Evolutionary conservation across 2,113 vertebrate species (phyloP).

Genomic region (Tamias sibiricus): DNA sequence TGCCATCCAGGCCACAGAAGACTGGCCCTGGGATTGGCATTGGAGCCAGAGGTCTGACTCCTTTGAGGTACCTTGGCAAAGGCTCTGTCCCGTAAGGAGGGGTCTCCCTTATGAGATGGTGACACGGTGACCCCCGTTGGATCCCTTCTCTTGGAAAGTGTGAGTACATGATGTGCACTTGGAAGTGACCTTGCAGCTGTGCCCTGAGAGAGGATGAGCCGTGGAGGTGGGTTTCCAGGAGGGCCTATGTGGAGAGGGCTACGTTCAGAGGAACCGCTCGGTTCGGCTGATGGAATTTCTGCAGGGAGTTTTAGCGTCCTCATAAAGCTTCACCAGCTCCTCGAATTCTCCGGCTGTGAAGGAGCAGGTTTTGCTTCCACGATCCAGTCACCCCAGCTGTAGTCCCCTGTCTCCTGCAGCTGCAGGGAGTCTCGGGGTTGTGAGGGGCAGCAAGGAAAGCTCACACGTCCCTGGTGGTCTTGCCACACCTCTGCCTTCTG

Average conservation of each 20-base stretch:
- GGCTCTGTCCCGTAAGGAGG: background rate
- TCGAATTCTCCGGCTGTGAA: background rate
- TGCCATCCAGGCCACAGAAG: background rate
- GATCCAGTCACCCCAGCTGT: background rate
- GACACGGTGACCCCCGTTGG: accelerated
- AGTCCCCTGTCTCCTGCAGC: background rate
- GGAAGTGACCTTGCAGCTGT: background rate
- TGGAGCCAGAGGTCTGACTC: background rate
- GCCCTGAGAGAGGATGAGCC: background rate
- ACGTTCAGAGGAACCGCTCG: too few relatives aligned
- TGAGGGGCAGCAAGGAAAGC: background rate
- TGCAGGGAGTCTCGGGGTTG: background rate
- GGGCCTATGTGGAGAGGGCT: background rate
- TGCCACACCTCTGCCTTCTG: background rate
- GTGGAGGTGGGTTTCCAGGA: accelerated
- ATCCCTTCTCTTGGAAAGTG: background rate
- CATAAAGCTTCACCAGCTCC: background rate
- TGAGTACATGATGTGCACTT: background rate
- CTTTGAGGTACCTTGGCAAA: background rate
- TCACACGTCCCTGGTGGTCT: background rate
- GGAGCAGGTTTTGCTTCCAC: background rate
- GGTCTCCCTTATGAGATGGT: background rate
- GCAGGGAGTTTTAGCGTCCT: background rate
- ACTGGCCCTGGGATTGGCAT: background rate
- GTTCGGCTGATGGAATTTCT: background rate